Evolutionary conservation across 92 coral and sea anemone genomes (phyloP).

Genomic region (Umimayanthus kanabou): DNA sequence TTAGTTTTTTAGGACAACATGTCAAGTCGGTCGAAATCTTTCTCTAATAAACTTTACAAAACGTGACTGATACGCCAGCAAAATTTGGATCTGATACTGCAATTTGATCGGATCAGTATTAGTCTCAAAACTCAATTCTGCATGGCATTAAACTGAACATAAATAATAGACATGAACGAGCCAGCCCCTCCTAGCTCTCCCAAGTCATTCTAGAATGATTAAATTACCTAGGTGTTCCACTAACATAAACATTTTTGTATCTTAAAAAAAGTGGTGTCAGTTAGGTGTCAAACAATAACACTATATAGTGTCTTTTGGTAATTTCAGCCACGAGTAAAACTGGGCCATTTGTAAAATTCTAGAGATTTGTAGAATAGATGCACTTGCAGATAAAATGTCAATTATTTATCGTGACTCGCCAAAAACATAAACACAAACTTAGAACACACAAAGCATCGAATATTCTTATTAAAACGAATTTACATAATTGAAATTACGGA

Average conservation of each 20-base stretch:
- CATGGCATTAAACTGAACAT: not conserved
- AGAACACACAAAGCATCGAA: not conserved
- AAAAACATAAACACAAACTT: not conserved
- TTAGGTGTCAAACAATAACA: not conserved
- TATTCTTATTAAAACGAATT: not conserved
- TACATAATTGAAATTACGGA: not conserved
- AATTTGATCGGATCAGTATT: not conserved
- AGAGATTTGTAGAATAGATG: not conserved
- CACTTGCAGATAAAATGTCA: slow-evolving; percentile 4
- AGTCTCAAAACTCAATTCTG: not conserved
- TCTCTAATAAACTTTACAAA: not conserved
- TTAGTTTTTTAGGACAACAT: not conserved
- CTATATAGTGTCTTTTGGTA: not conserved
- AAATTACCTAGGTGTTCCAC: not conserved
- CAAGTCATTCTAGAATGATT: not conserved
- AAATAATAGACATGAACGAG: not conserved
- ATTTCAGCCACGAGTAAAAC: not conserved
- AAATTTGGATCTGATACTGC: not conserved
- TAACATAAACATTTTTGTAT: no score
- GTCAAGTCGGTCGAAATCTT: not conserved
- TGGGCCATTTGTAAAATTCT: not conserved
- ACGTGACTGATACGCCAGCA: not conserved
- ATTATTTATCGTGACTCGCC: not conserved
- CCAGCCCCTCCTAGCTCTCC: not conserved
- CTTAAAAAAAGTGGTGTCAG: not conserved